Percentiles rank a stretch among this genome's conserved stretches.
Conservation (phyloP, 2,888 invertebrate species). For the Xylota sylvarum region DNA sequence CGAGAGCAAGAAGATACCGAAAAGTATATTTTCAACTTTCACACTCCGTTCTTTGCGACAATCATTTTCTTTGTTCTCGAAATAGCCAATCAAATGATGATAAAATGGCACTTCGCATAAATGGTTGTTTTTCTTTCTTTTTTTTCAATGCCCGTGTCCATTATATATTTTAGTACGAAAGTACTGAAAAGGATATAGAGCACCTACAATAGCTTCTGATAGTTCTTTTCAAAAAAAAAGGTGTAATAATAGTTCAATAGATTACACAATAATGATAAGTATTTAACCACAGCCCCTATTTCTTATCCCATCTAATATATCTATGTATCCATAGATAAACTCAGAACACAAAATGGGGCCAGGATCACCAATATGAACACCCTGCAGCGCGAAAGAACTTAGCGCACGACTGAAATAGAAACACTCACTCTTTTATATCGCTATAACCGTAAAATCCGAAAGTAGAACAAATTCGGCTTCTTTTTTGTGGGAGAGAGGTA, state of each 20-base stretch:
- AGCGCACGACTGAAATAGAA: conserved; percentile 65
- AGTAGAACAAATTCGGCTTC: conserved; percentile 69
- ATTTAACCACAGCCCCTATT: conserved; percentile 48
- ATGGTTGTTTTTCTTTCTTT: neutral
- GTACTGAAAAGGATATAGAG: conserved; percentile 24
- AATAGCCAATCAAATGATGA: conserved; percentile 39
- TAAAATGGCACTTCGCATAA: conserved; percentile 17
- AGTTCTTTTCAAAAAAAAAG: conserved; percentile 35
- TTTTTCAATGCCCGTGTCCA: conserved; percentile 1
- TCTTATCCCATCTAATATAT: conserved; percentile 24
- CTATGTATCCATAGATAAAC: conserved; percentile 17
- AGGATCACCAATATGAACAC: conserved; percentile 32
- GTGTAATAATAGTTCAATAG: conserved; percentile 67
- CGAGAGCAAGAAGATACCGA: too few species aligned
- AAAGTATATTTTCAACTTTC: too few species aligned
- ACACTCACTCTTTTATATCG: conserved; percentile 71
- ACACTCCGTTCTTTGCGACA: too few species aligned
- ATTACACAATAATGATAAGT: conserved; percentile 53
- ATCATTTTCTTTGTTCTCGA: neutral
- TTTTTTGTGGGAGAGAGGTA: conserved; percentile 4
- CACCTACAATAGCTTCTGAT: conserved; percentile 13
- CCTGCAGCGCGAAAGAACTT: conserved; percentile 31
- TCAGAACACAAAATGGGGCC: conserved; percentile 7
- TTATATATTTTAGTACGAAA: conserved; percentile 1
- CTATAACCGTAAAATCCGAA: conserved; percentile 73